A percentile compares a stretch with the other conserved stretches of the same genome.
These are phyloP conservation scores for Caenorhabditis sulstoni DNA, from an alignment of 2,888 invertebrate genomes.

Conservation along the genomic window DNA sequence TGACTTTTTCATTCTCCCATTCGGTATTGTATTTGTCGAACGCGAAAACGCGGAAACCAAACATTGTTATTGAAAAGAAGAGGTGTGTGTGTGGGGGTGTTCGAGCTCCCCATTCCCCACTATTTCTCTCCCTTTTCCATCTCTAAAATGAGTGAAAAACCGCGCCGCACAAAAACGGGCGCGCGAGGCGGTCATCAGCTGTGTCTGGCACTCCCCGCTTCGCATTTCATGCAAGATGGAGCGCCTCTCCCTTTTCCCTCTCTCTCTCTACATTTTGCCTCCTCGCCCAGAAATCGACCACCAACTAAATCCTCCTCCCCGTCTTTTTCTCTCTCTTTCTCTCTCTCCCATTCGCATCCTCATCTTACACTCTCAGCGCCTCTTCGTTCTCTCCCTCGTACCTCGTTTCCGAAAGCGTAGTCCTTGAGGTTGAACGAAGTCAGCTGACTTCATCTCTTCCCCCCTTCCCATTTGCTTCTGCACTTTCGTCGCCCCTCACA, in stretches of 20 bases:
- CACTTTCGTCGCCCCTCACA: conserved; percentile 8
- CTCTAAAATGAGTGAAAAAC: background rate
- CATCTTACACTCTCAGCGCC: background rate
- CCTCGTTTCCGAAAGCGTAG: conserved; percentile 15
- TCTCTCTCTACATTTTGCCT: background rate
- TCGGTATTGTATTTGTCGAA: no score
- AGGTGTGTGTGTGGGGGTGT: no score
- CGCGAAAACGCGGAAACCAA: no score
- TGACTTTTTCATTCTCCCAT: no score
- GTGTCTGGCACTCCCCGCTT: conserved; percentile 7
- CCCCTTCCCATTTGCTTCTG: no score
- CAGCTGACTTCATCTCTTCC: conserved; percentile 19
- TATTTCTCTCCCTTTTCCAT: background rate
- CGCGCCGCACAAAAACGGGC: conserved; percentile 23
- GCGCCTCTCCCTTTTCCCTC: conserved; percentile 12
- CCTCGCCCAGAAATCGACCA: conserved; percentile 4
- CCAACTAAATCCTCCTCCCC: conserved; percentile 11
- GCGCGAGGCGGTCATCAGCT: conserved; percentile 29
- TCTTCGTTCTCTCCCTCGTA: background rate
- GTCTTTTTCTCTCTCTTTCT: background rate
- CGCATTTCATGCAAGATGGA: conserved; percentile 6
- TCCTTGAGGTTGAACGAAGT: conserved; percentile 10
- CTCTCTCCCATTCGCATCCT: no score
- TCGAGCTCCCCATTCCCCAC: no score
- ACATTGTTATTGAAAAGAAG: no score